A percentile compares a stretch with the other conserved stretches of the same genome.
Evolutionary conservation across 2,888 invertebrate genomes (phyloP).

Genomic region (Idaea dimidiata): DNA sequence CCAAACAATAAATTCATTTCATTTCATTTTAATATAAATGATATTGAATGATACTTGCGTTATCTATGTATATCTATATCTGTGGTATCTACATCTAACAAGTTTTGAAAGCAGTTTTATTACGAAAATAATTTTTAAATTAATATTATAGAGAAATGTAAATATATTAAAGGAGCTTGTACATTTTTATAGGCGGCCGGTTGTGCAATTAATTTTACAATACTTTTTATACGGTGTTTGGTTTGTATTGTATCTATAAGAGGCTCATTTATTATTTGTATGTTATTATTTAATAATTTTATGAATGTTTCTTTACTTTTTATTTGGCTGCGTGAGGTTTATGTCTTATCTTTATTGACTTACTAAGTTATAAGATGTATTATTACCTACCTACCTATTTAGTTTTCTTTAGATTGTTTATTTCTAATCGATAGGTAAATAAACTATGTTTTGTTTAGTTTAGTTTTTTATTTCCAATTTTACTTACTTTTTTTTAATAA

Average conservation of each 20-base stretch:
- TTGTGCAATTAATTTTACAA: constrained; percentile 67
- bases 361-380: neutral
- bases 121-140: constrained; percentile 15
- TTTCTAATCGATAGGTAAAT: too few relatives aligned
- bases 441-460: too few relatives aligned
- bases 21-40: too few relatives aligned
- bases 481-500: too few relatives aligned
- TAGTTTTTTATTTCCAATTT: too few relatives aligned
- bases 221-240: constrained; percentile 45
- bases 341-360: neutral
- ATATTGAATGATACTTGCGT: too few relatives aligned
- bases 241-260: constrained; percentile 38
- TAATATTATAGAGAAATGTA: constrained; percentile 13
- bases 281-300: constrained; percentile 40
- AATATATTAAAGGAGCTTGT: constrained; percentile 44
- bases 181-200: constrained; percentile 67
- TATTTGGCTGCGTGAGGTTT: constrained; percentile 7
- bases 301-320: constrained; percentile 31
- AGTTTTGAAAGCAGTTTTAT: constrained; percentile 21
- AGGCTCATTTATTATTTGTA: constrained; percentile 60
- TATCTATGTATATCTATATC: too few relatives aligned
- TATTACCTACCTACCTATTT: too few relatives aligned
- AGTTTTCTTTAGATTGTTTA: too few relatives aligned
- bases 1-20: too few relatives aligned
- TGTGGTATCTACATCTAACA: too few relatives aligned